Base-by-base conservation (phyloP, 2,113 vertebrate species). In the Eudorcas thomsonii region DNA sequence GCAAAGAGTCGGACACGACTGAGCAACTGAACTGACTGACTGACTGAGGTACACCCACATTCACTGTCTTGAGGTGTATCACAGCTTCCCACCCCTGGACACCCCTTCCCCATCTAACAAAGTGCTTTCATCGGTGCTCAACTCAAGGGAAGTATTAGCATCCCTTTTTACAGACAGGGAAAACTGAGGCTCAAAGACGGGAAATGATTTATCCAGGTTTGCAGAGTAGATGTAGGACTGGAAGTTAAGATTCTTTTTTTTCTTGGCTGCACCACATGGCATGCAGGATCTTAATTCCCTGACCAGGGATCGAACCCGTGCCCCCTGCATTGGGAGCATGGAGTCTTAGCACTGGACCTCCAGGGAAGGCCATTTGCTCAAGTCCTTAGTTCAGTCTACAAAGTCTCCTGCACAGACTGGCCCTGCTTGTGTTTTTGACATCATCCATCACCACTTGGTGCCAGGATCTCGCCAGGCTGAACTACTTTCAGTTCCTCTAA, bases 401-500 rank as follows among this genome's bases (percentile, higher is more conserved):
- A 88, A 36, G 39, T 88, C 67, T 71, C 64, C 62, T 48, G 36
- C 64, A 83, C 50, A 39, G 84, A 26, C 91, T 80, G 92, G 48
- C 91, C 83, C 89, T 81, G 55, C 91, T 80, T 87, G 4, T 48
- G 39, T 82, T 88, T 78, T 94, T n/a, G 5, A 88, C 87, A 77
- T 54, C 83, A 86, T 88, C 87, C 54, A 43, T 97, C 10, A 23
- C 55, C 95, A 88, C 64, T 92, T 62, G 85, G 81, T 97, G 93
- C 89, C 89, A 96, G 94, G 48, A 94, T 78, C 36, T 87, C 11
- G 7, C 91, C 74, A 62, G 93, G 57, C 81, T 71, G 57, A 95
- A 85, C 95, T 78, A 88, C 89, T 97, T 96, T 88, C 95, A 93
- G 48, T 96, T 94, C 86, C 96, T 96, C 94, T 96, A 85, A 96